A percentile compares a stretch with the other conserved stretches of the same genome.
phyloP scores from a whole-genome alignment of 2,113 vertebrate species.

The Mus musculus region GRCm39 chr1:190221001-190221500 shows the following conservation, averaged over 20 bases:
- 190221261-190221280: slow-evolving; percentile 90
- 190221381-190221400: slow-evolving; percentile 78
- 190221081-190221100: slow-evolving; percentile 82
- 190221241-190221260: slow-evolving; percentile 89
- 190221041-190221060: slow-evolving; percentile 86
- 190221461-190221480: slow-evolving; percentile 52
- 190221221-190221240: slow-evolving; percentile 87
- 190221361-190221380: slow-evolving; percentile 84
- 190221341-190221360: slow-evolving; percentile 90
- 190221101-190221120: slow-evolving; percentile 81
- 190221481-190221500: slow-evolving; percentile 55
- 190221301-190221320: slow-evolving; percentile 91
- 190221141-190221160: slow-evolving; percentile 88
- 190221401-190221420: slow-evolving; percentile 84
- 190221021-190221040: slow-evolving; percentile 89
- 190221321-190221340: slow-evolving; percentile 88
- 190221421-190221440: slow-evolving; percentile 80
- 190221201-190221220: slow-evolving; percentile 89
- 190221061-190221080: slow-evolving; percentile 89
- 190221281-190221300: slow-evolving; percentile 90
- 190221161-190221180: slow-evolving; percentile 90
- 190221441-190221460: slow-evolving; percentile 42
- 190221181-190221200: slow-evolving; percentile 89
- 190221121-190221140: slow-evolving; percentile 85
- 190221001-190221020: slow-evolving; percentile 89